These are phyloP conservation scores for Caenorhabditis wallacei DNA, from an alignment of 2,888 invertebrate genomes.

Conservation along the genomic window DNA sequence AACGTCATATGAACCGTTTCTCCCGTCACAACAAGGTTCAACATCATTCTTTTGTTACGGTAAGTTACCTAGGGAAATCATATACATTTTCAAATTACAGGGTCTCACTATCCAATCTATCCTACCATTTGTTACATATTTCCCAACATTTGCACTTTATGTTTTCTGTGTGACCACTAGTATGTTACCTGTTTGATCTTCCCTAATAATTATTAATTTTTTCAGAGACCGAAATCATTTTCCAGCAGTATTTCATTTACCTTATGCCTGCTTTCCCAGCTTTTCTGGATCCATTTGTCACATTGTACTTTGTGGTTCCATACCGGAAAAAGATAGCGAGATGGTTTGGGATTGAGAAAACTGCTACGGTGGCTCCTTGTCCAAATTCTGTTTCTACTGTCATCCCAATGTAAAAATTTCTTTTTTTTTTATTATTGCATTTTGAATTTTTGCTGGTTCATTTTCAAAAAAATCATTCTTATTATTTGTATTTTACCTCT, in stretches of 20 bases:
- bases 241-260: constrained; percentile 52
- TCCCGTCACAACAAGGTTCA: constrained; percentile 4
- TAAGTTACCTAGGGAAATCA: background rate
- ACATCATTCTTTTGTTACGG: constrained; percentile 20
- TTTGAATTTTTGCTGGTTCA: background rate
- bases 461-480: too few species aligned
- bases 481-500: too few species aligned
- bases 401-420: too few species aligned
- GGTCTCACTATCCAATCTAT: constrained; percentile 42
- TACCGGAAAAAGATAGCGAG: constrained; percentile 6
- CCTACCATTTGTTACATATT: constrained; percentile 23
- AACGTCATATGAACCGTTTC: background rate
- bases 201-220: background rate
- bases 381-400: constrained; percentile 2
- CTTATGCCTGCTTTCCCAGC: constrained; percentile 12
- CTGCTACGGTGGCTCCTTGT: background rate
- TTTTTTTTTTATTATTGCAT: too few species aligned
- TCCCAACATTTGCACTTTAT: constrained; percentile 20
- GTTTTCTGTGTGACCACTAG: constrained; percentile 30
- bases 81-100: constrained; percentile 1
- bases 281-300: constrained; percentile 43
- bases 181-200: background rate
- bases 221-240: constrained; percentile 28
- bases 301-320: constrained; percentile 40
- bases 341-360: background rate